Conservation (phyloP, 2,888 invertebrate genomes). For the Heliconius ethilla region DNA sequence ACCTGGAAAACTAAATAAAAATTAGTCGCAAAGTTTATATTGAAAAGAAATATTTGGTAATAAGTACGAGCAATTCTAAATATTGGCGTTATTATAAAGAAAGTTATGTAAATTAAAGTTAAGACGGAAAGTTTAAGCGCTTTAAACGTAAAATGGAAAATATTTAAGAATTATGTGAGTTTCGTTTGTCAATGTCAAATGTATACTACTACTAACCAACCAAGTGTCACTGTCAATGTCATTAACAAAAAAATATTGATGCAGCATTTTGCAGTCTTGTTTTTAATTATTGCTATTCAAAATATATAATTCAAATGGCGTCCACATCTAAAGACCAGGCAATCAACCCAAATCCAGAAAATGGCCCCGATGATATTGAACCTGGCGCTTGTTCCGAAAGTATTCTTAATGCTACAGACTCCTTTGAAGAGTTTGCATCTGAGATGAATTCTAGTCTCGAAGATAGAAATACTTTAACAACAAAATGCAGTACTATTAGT, state of each 20-base stretch:
- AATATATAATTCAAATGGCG: conserved; percentile 57
- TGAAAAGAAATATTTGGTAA: too few relatives aligned
- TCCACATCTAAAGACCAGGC: conserved; percentile 68
- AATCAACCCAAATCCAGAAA: conserved; percentile 47
- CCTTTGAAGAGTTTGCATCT: conserved; percentile 85
- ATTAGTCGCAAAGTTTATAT: too few relatives aligned
- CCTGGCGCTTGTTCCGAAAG: conserved; percentile 82
- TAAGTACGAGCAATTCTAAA: too few relatives aligned
- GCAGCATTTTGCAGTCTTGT: conserved; percentile 26
- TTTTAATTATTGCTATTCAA: conserved; percentile 20
- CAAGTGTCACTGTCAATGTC: conserved; percentile 29
- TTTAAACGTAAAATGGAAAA: background rate
- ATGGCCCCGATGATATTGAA: conserved; percentile 63
- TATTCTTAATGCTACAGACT: conserved; percentile 87
- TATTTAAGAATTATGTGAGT: background rate
- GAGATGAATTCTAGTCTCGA: conserved; percentile 85
- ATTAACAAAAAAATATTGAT: conserved; percentile 39
- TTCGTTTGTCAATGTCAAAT: background rate
- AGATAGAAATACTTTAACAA: conserved; percentile 77
- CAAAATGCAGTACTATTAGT: conserved; percentile 81
- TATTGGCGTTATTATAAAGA: too few relatives aligned
- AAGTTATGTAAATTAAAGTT: background rate
- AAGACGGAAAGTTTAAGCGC: background rate
- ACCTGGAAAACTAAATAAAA: too few relatives aligned
- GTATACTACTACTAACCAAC: background rate